phyloP scores from a whole-genome alignment of 2,113 vertebrate species.

The Corydoras maculifer region DNA sequence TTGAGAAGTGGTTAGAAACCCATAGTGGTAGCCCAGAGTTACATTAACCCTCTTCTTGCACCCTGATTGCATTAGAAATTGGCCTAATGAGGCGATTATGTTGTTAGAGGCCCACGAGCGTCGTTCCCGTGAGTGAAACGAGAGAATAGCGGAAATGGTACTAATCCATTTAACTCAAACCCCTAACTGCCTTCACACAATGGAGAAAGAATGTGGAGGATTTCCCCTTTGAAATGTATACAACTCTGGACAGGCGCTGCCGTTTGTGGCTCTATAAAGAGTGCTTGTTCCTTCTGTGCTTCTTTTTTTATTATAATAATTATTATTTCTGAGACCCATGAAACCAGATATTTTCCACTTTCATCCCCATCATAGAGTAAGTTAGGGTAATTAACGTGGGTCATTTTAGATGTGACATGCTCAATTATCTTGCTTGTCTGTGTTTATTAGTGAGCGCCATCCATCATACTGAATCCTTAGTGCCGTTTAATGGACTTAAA shows the following conservation, averaged over 20 bases:
- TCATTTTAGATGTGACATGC: conserved; percentile 28
- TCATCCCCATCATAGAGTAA: conserved; percentile 31
- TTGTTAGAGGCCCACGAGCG: conserved; percentile 69
- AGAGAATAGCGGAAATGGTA: conserved; percentile 79
- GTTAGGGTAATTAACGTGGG: conserved; percentile 28
- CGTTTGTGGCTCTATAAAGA: conserved; percentile 56
- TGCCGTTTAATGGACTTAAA: conserved; percentile 23
- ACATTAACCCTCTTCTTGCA: conserved; percentile 73
- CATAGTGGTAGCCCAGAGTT: conserved; percentile 58
- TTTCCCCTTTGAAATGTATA: conserved; percentile 84
- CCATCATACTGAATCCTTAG: conserved; percentile 27
- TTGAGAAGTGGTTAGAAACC: conserved; percentile 45
- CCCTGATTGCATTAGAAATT: conserved; percentile 73
- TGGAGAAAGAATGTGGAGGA: conserved; percentile 68
- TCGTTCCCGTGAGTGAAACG: conserved; percentile 67
- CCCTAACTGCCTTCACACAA: conserved; percentile 68
- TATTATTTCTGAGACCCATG: conserved; percentile 44
- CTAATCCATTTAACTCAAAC: conserved; percentile 85
- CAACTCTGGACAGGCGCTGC: conserved; percentile 69
- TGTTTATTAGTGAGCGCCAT: conserved; percentile 26
- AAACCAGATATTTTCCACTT: conserved; percentile 41
- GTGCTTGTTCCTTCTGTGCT: conserved; percentile 29
- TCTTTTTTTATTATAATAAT: conserved; percentile 37
- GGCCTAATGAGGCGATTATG: conserved; percentile 93
- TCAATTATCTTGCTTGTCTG: conserved; percentile 30